Percentiles rank a stretch among this genome's conserved stretches.
These are phyloP conservation scores for Tridacna gigas DNA, from an alignment of 2,888 invertebrate species.

Conservation along the genomic window DNA sequence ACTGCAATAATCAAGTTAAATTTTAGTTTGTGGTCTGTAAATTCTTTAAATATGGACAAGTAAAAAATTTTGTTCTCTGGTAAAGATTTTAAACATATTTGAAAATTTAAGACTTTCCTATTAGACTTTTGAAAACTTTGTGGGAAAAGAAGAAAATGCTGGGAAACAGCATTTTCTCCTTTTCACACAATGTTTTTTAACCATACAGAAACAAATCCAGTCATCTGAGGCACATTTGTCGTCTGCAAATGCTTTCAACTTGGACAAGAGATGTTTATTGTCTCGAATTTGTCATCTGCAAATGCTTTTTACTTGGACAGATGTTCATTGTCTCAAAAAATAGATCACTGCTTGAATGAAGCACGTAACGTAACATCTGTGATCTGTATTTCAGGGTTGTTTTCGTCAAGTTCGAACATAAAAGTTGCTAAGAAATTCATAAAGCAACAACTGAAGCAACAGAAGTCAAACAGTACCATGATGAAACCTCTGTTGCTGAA, in stretches of 20 bases:
- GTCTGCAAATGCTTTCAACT: too few species aligned
- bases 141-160: neutral
- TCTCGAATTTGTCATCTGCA: too few species aligned
- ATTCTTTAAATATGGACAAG: neutral
- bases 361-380: too few species aligned
- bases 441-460: constrained; percentile 11
- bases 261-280: neutral
- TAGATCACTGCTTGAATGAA: too few species aligned
- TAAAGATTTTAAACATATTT: neutral
- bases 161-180: neutral
- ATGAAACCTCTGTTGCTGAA: constrained; percentile 41
- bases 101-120: neutral
- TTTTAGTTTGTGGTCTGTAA: neutral
- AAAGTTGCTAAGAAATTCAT: constrained; percentile 54
- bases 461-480: neutral
- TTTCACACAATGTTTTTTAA: neutral
- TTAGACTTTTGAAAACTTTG: neutral
- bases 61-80: neutral
- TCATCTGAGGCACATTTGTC: too few species aligned
- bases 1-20: too few species aligned
- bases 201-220: neutral
- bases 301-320: too few species aligned
- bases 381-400: constrained; percentile 41
- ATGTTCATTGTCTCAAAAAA: too few species aligned
- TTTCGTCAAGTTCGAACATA: constrained; percentile 53